Conservation (phyloP, 2,888 invertebrate species). For the Aricia artaxerxes region DNA sequence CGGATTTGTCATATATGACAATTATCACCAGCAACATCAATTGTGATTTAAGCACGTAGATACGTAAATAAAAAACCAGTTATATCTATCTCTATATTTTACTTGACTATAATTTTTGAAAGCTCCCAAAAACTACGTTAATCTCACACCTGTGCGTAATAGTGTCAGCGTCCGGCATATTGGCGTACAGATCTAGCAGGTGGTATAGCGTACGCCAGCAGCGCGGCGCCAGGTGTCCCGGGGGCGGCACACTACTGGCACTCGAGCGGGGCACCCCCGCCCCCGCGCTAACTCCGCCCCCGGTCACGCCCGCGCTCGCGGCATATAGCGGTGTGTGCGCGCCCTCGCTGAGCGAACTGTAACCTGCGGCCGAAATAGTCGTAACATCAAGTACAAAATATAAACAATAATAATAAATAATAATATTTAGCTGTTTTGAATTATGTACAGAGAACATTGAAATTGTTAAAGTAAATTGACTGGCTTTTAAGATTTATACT, state of each 20-base stretch:
- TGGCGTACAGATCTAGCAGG: slow-evolving; percentile 94
- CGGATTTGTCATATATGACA: too few relatives aligned
- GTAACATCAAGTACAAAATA: neutral
- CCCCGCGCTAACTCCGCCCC: slow-evolving; percentile 36
- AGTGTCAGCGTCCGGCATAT: slow-evolving; percentile 96
- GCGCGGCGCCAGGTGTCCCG: slow-evolving; percentile 82
- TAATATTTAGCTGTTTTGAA: too few relatives aligned
- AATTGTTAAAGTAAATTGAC: too few relatives aligned
- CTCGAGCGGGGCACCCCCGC: slow-evolving; percentile 63
- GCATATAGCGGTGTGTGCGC: slow-evolving; percentile 84
- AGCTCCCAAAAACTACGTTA: neutral
- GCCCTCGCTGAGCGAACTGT: slow-evolving; percentile 90
- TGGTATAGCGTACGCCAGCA: slow-evolving; percentile 98
- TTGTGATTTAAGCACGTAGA: too few relatives aligned
- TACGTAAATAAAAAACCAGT: too few relatives aligned
- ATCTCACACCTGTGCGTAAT: slow-evolving; percentile 84
- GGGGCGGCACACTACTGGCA: slow-evolving; percentile 87
- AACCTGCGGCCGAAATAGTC: slow-evolving; percentile 69
- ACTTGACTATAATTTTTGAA: too few relatives aligned
- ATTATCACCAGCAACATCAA: too few relatives aligned
- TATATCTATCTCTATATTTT: too few relatives aligned
- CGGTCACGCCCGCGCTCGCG: slow-evolving; percentile 36
- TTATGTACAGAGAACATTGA: too few relatives aligned
- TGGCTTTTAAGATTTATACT: too few relatives aligned
- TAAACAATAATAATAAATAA: neutral